These are phyloP conservation scores for Troilus luridus DNA, from an alignment of 2,888 invertebrate genomes.

Conservation along the genomic window DNA sequence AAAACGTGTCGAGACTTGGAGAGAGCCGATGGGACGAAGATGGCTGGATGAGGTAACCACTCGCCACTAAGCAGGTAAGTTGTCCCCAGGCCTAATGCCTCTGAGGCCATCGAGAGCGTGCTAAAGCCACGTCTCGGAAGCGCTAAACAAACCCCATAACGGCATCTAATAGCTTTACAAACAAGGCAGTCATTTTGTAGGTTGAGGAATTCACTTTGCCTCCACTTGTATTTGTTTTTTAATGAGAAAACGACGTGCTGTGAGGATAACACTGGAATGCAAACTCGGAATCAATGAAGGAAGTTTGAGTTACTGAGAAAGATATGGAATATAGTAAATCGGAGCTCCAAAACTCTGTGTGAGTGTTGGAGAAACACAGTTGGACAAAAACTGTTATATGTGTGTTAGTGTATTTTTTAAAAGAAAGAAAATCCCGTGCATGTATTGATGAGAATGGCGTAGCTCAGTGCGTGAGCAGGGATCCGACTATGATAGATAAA, in stretches of 20 bases:
- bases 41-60: constrained; percentile 29
- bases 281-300: background rate
- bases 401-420: too few relatives aligned
- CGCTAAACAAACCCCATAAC: constrained; percentile 45
- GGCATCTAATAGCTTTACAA: constrained; percentile 34
- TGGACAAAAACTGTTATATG: too few relatives aligned
- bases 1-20: constrained; percentile 12
- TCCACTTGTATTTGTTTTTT: constrained; percentile 1
- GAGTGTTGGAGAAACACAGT: too few relatives aligned
- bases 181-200: constrained; percentile 19
- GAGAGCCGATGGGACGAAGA: background rate
- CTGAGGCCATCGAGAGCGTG: constrained; percentile 1
- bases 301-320: background rate
- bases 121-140: constrained; percentile 23
- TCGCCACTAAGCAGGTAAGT: background rate
- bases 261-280: background rate
- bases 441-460: too few relatives aligned
- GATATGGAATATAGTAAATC: background rate
- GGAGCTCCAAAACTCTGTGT: too few relatives aligned
- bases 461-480: too few relatives aligned
- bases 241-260: background rate
- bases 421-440: too few relatives aligned
- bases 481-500: too few relatives aligned
- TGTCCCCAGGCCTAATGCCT: background rate
- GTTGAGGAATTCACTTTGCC: constrained; percentile 30